These are phyloP conservation scores for Phaethon lepturus DNA, from an alignment of 2,113 vertebrate species.

Conservation along the genomic window DNA sequence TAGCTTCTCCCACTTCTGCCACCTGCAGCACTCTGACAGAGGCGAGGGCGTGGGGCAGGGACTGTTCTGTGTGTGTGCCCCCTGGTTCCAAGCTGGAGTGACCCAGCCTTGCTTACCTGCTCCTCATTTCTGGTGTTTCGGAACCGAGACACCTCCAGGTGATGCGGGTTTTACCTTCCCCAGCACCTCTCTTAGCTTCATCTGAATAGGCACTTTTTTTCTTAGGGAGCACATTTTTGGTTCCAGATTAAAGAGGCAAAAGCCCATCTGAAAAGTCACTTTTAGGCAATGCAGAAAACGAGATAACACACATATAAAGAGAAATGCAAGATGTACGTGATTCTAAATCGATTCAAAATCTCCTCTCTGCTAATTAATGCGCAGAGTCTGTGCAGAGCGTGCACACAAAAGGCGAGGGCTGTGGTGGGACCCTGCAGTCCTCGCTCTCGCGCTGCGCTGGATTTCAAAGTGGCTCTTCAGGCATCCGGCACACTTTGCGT, in stretches of 20 bases:
- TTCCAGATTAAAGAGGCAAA: not conserved
- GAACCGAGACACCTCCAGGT: not conserved
- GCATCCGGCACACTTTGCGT: not conserved
- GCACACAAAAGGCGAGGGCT: not conserved
- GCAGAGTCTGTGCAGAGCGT: fast-evolving
- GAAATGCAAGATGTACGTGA: not conserved
- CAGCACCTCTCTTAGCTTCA: not conserved
- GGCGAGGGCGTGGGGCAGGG: not conserved
- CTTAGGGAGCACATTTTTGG: not conserved
- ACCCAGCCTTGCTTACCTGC: not conserved
- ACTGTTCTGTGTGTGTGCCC: not conserved
- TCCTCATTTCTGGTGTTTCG: not conserved
- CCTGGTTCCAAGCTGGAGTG: not conserved
- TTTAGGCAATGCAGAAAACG: not conserved
- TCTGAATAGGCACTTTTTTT: not conserved
- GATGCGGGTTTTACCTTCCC: not conserved
- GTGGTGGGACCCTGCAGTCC: not conserved
- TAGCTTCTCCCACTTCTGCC: not conserved
- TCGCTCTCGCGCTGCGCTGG: not conserved
- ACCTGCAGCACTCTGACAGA: fast-evolving
- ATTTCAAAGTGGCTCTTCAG: not conserved
- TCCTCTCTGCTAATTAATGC: not conserved
- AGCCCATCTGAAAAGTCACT: not conserved
- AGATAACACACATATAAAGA: not conserved
- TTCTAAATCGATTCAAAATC: not conserved